Base-by-base conservation (phyloP, 2,113 vertebrate species). In the Nesogale talazaci region DNA sequence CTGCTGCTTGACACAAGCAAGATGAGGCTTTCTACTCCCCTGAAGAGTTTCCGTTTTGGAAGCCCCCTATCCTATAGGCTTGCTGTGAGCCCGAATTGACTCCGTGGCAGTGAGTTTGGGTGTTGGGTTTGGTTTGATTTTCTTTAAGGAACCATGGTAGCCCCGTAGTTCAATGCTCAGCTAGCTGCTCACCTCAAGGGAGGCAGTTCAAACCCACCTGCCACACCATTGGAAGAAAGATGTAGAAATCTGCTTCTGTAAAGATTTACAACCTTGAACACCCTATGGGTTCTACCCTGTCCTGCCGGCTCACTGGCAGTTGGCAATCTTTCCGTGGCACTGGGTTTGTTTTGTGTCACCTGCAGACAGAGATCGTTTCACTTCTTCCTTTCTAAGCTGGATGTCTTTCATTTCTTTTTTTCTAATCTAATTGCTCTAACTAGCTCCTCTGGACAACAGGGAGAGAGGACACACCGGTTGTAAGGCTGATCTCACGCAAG, bases 331-430 rank as follows among this genome's bases (percentile, higher is more conserved):
- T 52, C 46, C 46, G 14, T 52, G 46, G 46, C 46, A 12, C 9
- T 52, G 46, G 46, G 46, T 52, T 52, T 52, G 46, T 52, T 6
- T 52, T 52, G 31, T 81, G n/a, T 72, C 69, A n/a, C 63, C 59
- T 92, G 14, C 34, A 23, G 86, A 42, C 46, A 92, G 79, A 93
- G 38, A 86, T 38, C 67, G 5, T 70, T 84, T 83, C 79, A 52
- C 27, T 84, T 61, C 29, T 70, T 95, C 36, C 56, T 94, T 92
- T 87, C 72, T 70, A 76, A 34, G 52, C 57, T 59, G 63, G 34
- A 31, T 36, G 46, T 10, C 10, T 2, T 52, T 52, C 6, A 12
- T 79, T 78, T 79, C 34, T 8, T 95, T 88, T 88, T 88, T 80
- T 67, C 74, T 94, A 77, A 67, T 67, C 84, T 93, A 91, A 61